Evolutionary conservation across 2,113 vertebrate species (phyloP).

Genomic region (Menura novaehollandiae): DNA sequence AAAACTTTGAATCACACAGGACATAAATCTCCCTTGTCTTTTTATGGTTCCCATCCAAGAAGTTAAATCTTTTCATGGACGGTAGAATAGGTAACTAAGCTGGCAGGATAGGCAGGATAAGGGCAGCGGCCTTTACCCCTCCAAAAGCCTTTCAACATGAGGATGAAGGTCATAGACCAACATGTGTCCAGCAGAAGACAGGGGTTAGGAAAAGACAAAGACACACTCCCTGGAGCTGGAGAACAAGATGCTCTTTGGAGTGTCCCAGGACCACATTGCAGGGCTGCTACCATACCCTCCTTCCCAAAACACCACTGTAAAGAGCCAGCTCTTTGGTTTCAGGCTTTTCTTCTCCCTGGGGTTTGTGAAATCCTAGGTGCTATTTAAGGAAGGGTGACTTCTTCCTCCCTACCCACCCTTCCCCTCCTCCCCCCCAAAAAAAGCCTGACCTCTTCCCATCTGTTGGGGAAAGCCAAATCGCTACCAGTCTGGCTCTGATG

Average conservation of each 20-base stretch:
- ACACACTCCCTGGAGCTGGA: background rate
- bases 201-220: background rate
- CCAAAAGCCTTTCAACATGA: background rate
- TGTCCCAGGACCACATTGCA: background rate
- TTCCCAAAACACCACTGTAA: background rate
- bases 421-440: background rate
- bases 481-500: background rate
- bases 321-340: background rate
- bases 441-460: background rate
- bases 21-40: background rate
- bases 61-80: background rate
- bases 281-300: rapidly evolving
- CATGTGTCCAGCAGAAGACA: background rate
- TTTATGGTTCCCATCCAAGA: background rate
- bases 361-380: background rate
- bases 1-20: background rate
- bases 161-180: background rate
- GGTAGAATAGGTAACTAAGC: background rate
- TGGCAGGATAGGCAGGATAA: background rate
- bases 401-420: background rate
- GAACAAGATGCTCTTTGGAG: background rate
- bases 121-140: background rate
- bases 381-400: background rate
- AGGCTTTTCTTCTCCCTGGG: background rate
- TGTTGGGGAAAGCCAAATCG: background rate